Base-by-base conservation (phyloP, 2,888 invertebrate species). In the Drosophila leonis region DNA sequence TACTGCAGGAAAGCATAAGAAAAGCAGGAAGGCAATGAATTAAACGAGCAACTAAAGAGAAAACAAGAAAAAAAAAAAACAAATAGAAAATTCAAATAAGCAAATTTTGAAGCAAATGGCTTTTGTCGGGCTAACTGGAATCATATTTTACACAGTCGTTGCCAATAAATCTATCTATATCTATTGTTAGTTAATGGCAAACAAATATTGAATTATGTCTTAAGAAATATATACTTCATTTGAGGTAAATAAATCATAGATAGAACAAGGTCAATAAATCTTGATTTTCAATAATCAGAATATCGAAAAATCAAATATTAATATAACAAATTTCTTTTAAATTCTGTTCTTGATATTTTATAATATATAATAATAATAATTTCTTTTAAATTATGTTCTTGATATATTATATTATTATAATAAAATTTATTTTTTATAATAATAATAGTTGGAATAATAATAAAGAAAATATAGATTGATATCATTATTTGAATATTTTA, bases 21-120 rank as follows among this genome's bases (percentile, higher is more conserved):
- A 62, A 54, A 29, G 56, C 20, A 12, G n/a, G 39, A 42, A 63
- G 39, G 35, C 49, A 49, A 49, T 49, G 49, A 49, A 49, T n/a
- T n/a, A 37, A 31, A 18, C 31, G 46, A 42, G 6, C 31, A 27
- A 15, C 33, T 12, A n/a, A n/a, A 12, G 10, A 48, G 48, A 35
- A n/a, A 10, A 31, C n/a, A 29, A 41, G n/a, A n/a, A n/a, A n/a
- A n/a, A n/a, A n/a, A n/a, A 29, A 42, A 15, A 33, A 24, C 7
- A 24, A 52, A 33, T n/a, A 20, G 1, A 18, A 29, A 27, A 49
- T 24, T 24, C 18, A n/a, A 48, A 48, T 29, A n/a, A 5, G 27
- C 1, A 35, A 51, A 29, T 15, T 39, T 39, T 27, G 18, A 18
- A 18, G 18, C 13, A 12, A 49, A 10, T 49, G n/a, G 41, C 55